Conservation (phyloP, 2,113 vertebrate species). For the Lophura nycthemera region DNA sequence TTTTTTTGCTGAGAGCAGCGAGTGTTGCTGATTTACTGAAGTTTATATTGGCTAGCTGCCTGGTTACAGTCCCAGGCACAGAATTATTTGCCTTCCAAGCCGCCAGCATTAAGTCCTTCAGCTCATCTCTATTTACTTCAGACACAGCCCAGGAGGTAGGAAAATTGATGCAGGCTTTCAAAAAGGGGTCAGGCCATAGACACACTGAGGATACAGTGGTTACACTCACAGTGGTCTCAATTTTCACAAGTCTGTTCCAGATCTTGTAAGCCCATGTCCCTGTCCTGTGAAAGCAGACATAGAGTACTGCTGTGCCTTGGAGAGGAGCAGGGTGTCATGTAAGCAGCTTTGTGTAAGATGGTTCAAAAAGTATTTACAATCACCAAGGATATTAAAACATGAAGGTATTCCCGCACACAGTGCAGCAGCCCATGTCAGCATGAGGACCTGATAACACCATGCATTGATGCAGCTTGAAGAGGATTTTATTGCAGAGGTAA, state of each 20-base stretch:
- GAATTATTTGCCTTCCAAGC: slow-evolving; percentile 41
- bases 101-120: slow-evolving; percentile 38
- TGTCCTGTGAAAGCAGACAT: background rate
- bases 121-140: slow-evolving; percentile 24
- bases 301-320: background rate
- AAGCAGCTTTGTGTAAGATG: background rate
- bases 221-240: background rate
- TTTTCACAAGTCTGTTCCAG: background rate
- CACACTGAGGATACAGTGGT: background rate
- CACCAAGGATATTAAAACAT: background rate
- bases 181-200: background rate
- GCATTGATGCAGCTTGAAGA: background rate
- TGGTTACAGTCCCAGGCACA: slow-evolving; percentile 24
- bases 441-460: background rate
- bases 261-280: rapidly evolving
- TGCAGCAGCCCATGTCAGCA: background rate
- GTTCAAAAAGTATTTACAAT: background rate
- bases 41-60: slow-evolving; percentile 43
- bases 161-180: slow-evolving; percentile 25
- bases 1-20: slow-evolving; percentile 36
- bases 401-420: background rate
- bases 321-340: background rate
- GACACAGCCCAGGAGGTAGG: background rate
- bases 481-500: background rate
- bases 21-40: slow-evolving; percentile 40